Evolutionary conservation across 2,113 vertebrate genomes (phyloP).

Genomic region (Petromus typicus): DNA sequence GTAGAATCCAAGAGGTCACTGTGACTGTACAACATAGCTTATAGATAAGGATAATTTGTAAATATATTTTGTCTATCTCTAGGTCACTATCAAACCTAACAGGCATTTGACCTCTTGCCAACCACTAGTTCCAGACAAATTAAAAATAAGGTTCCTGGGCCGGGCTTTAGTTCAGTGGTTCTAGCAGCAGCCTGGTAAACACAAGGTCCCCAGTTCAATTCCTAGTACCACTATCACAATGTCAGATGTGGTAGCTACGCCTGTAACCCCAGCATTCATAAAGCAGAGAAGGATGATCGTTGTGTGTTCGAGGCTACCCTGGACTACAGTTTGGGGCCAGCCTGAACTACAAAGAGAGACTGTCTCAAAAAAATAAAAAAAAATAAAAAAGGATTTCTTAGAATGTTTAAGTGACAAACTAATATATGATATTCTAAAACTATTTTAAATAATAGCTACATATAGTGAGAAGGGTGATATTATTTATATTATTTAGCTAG

Average conservation of each 20-base stretch:
- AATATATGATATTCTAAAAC: not conserved
- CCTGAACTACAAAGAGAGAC: no score
- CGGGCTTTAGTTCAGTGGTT: no score
- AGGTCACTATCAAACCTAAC: not conserved
- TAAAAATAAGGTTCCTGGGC: constrained; percentile 20
- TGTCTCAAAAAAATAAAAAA: no score
- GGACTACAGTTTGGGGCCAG: no score
- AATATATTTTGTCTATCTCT: constrained; percentile 5
- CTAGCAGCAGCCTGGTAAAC: no score
- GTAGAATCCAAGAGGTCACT: not conserved
- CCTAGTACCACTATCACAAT: no score
- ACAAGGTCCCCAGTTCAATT: no score
- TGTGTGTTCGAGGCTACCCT: no score
- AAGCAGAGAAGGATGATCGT: no score
- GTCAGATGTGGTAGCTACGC: no score
- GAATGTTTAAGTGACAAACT: constrained; percentile 8
- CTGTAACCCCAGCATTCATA: no score
- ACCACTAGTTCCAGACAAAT: not conserved
- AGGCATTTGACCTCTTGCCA: not conserved
- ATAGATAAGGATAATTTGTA: not conserved
- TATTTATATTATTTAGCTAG: constrained; percentile 2
- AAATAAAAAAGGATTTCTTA: no score
- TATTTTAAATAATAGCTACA: constrained; percentile 21
- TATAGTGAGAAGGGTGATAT: constrained; percentile 3
- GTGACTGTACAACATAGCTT: not conserved